Conservation (phyloP, 2,113 vertebrate genomes). For the Sinocyclocheilus anshuiensis region DNA sequence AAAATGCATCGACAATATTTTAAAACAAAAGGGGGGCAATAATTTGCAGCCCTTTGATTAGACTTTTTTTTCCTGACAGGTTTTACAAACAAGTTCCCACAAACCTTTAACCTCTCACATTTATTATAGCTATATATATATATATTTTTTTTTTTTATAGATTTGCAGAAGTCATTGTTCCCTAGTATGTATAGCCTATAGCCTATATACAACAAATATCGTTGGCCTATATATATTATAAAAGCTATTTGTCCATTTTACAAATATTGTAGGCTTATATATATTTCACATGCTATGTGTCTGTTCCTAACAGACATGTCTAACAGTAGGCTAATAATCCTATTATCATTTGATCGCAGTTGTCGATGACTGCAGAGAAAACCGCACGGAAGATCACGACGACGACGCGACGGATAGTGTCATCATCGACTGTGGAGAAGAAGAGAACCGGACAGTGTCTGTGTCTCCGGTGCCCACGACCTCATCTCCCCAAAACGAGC, state of each 20-base stretch:
- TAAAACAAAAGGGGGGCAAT: background rate
- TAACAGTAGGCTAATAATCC: background rate
- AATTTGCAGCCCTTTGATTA: background rate
- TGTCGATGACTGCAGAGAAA: slow-evolving; percentile 1
- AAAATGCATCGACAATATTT: background rate
- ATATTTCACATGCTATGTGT: too few species aligned
- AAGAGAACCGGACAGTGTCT: slow-evolving; percentile 67
- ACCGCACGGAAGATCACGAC: slow-evolving; percentile 55
- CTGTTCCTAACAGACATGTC: background rate
- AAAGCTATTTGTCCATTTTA: too few species aligned
- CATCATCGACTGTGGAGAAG: slow-evolving; percentile 76
- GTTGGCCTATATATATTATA: too few species aligned
- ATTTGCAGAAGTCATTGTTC: background rate
- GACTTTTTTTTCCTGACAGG: background rate
- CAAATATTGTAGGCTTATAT: too few species aligned
- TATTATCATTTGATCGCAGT: background rate
- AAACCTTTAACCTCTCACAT: background rate
- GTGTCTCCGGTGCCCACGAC: slow-evolving; percentile 60
- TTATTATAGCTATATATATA: background rate
- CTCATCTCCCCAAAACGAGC: slow-evolving; percentile 63
- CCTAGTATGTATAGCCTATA: background rate
- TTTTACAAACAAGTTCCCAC: background rate
- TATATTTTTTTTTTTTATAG: background rate
- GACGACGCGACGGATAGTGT: slow-evolving; percentile 56
- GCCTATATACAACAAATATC: too few species aligned